Evolutionary conservation across 2,888 invertebrate genomes (phyloP).

Genomic region (Scrobipalpa costella): DNA sequence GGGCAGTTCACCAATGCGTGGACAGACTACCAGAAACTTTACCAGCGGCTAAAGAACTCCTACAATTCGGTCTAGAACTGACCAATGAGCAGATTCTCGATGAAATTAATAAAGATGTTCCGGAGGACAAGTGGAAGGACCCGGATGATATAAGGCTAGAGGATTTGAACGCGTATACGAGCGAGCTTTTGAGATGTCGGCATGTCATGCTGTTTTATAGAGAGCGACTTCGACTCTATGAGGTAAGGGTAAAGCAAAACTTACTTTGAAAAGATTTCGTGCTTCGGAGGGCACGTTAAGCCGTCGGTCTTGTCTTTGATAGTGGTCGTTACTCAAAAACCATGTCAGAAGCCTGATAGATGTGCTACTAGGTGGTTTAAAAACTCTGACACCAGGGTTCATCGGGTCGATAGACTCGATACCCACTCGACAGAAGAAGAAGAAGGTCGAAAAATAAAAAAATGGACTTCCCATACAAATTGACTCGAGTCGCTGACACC

Average conservation of each 20-base stretch:
- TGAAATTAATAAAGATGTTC: conserved; percentile 67
- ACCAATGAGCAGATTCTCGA: conserved; percentile 84
- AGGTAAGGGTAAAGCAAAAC: conserved; percentile 76
- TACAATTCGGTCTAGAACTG: conserved; percentile 86
- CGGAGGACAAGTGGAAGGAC: conserved; percentile 49
- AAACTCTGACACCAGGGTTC: too few species aligned
- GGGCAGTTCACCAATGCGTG: conserved; percentile 91
- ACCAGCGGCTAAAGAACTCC: conserved; percentile 85
- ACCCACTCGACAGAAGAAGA: too few species aligned
- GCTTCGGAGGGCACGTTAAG: too few species aligned
- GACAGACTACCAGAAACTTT: conserved; percentile 87
- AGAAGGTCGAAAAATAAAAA: too few species aligned
- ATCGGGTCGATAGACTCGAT: too few species aligned
- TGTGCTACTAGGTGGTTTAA: too few species aligned
- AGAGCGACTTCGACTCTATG: conserved; percentile 86
- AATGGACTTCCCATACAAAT: too few species aligned
- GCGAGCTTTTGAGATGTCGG: conserved; percentile 84
- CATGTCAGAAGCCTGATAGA: too few species aligned
- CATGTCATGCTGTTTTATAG: conserved; percentile 85
- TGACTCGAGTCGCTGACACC: too few species aligned
- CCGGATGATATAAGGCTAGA: conserved; percentile 63
- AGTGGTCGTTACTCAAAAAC: too few species aligned
- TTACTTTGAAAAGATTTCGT: too few species aligned
- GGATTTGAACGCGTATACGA: conserved; percentile 83
- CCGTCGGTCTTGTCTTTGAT: too few species aligned